Percentiles rank a stretch among this genome's conserved stretches.
Conservation (phyloP, 2,888 invertebrate species). For the Lamproptera curius region DNA sequence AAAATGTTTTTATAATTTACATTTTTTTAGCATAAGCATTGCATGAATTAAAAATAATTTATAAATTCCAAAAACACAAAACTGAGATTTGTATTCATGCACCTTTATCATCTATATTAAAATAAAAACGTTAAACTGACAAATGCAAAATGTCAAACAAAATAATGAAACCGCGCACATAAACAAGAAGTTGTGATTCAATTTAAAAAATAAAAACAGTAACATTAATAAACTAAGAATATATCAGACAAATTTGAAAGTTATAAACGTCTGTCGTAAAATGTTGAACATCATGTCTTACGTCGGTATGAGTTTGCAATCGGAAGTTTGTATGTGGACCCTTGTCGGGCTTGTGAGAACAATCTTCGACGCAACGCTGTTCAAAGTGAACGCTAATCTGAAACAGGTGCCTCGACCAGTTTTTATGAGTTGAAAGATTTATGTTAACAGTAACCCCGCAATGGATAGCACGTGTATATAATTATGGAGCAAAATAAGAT, state of each 20-base stretch:
- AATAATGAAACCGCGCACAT: neutral
- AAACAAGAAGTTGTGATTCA: neutral
- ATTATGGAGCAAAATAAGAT: too few species aligned
- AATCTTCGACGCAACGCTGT: conserved; percentile 75
- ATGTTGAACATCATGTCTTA: conserved; percentile 66
- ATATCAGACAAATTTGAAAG: neutral
- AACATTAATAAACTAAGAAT: neutral
- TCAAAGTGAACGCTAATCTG: conserved; percentile 74
- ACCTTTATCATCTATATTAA: neutral
- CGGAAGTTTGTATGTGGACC: conserved; percentile 73
- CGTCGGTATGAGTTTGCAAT: conserved; percentile 67
- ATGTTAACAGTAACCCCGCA: conserved; percentile 6
- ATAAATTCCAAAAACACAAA: too few species aligned
- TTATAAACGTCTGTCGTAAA: neutral
- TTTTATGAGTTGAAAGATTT: conserved; percentile 19
- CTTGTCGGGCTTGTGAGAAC: conserved; percentile 69
- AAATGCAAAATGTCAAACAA: neutral
- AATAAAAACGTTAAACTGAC: neutral
- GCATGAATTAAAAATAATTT: too few species aligned
- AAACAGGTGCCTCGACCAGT: conserved; percentile 54
- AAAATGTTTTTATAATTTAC: too few species aligned
- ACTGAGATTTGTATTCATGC: too few species aligned
- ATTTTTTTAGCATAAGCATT: too few species aligned
- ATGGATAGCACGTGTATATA: neutral
- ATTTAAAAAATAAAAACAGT: neutral